These are phyloP conservation scores for Ectobius pallidus DNA, from an alignment of 2,888 invertebrate species.

Conservation along the genomic window DNA sequence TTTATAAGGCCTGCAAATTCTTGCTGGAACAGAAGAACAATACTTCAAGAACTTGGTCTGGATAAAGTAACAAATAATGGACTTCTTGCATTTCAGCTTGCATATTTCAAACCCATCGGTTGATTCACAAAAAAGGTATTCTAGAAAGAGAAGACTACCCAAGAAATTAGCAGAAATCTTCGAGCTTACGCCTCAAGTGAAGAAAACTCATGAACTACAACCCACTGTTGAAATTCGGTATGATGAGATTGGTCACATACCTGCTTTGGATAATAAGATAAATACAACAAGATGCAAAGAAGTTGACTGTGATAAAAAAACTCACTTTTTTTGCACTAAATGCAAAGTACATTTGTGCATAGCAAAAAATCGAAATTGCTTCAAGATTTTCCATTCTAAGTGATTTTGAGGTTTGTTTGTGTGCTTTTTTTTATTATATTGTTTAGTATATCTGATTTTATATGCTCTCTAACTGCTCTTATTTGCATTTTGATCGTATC, in stretches of 20 bases:
- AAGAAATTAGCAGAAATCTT: not conserved
- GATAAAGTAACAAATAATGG: not conserved
- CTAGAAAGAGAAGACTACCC: not conserved
- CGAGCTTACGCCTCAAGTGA: not conserved
- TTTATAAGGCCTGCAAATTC: too few species aligned
- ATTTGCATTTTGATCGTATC: too few species aligned
- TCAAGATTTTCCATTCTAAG: not conserved
- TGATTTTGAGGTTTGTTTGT: not conserved
- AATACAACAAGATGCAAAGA: too few species aligned
- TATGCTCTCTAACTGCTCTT: too few species aligned
- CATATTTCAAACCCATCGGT: not conserved
- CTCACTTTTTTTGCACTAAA: not conserved
- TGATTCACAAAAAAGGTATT: not conserved
- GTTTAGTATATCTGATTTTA: too few species aligned
- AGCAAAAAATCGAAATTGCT: not conserved
- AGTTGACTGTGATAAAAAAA: too few species aligned
- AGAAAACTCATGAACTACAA: not conserved
- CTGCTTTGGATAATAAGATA: too few species aligned
- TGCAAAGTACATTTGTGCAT: not conserved
- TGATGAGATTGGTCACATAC: too few species aligned
- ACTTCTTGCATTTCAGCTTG: not conserved
- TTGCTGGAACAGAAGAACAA: not conserved
- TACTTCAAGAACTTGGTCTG: not conserved
- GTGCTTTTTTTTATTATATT: not conserved
- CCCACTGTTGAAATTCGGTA: not conserved